Evolutionary conservation across 2,797 vertebrate species (phyloP).

Genomic region (Phoebastria nigripes): DNA sequence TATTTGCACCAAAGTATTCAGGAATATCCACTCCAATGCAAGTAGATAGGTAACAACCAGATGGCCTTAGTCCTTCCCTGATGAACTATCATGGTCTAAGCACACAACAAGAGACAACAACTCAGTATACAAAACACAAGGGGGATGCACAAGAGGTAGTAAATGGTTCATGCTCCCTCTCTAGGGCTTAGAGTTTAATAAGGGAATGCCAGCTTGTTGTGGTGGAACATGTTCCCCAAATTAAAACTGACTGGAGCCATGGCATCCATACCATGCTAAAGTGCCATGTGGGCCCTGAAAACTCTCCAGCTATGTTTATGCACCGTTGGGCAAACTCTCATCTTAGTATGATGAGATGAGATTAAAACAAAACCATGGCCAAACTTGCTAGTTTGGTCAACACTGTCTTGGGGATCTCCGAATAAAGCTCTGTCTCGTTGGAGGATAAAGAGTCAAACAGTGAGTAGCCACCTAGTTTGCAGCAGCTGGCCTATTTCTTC

Average conservation of each 20-base stretch:
- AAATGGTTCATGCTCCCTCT: background rate
- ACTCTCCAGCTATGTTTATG: background rate
- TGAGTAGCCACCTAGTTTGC: background rate
- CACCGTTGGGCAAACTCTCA: accelerated
- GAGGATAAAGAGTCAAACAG: background rate
- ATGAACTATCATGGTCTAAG: background rate
- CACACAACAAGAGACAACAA: background rate
- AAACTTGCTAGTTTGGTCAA: background rate
- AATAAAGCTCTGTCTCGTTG: background rate
- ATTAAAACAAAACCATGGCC: background rate
- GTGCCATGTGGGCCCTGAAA: background rate
- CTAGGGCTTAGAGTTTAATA: background rate
- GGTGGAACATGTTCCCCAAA: background rate
- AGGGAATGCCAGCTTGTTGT: background rate
- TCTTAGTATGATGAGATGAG: background rate
- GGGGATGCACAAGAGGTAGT: background rate
- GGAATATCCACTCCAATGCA: background rate
- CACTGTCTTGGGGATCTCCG: background rate
- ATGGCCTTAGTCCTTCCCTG: background rate
- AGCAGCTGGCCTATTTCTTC: background rate
- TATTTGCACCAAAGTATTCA: background rate
- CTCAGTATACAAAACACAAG: background rate
- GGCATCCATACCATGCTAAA: background rate
- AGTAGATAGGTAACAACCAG: background rate
- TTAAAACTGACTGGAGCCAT: background rate